phyloP scores from a whole-genome alignment of 1,140 invertebrate species.

The Pararge aegeria region DNA sequence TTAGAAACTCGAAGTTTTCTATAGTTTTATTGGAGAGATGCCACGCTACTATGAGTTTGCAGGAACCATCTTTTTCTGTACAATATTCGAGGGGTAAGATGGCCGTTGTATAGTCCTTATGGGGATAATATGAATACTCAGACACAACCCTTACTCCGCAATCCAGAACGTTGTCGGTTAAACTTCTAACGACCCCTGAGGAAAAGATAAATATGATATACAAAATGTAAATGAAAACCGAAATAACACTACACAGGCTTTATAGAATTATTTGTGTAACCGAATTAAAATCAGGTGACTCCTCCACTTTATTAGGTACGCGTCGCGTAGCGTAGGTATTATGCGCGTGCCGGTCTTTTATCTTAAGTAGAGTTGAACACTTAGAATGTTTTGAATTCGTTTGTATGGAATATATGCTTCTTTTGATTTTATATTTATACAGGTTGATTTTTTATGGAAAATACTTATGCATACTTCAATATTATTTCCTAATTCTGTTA shows the following conservation, averaged over 20 bases:
- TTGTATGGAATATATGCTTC: too few species aligned
- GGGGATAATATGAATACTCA: slow-evolving; percentile 62
- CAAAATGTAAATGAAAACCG: background rate
- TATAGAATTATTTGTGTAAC: too few species aligned
- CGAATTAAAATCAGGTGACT: too few species aligned
- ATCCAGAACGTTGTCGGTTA: slow-evolving; percentile 46
- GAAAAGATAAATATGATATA: slow-evolving; percentile 21
- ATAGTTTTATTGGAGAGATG: slow-evolving; percentile 60
- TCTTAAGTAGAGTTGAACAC: too few species aligned
- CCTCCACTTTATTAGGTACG: too few species aligned
- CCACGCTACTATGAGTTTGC: slow-evolving; percentile 60
- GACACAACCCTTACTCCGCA: slow-evolving; percentile 55
- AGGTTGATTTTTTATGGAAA: too few species aligned
- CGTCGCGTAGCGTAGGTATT: too few species aligned
- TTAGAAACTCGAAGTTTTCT: slow-evolving; percentile 63
- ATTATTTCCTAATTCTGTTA: too few species aligned
- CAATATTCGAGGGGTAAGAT: slow-evolving; percentile 60
- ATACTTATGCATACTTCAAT: too few species aligned
- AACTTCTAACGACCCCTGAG: slow-evolving; percentile 48
- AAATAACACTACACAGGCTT: background rate
- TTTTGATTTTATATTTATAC: too few species aligned
- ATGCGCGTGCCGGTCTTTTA: too few species aligned
- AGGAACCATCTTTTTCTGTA: slow-evolving; percentile 44
- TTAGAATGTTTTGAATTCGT: too few species aligned
- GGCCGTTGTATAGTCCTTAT: slow-evolving; percentile 22